Base-by-base conservation (phyloP, 2,888 invertebrate species). In the Pachymerium ferrugineum region DNA sequence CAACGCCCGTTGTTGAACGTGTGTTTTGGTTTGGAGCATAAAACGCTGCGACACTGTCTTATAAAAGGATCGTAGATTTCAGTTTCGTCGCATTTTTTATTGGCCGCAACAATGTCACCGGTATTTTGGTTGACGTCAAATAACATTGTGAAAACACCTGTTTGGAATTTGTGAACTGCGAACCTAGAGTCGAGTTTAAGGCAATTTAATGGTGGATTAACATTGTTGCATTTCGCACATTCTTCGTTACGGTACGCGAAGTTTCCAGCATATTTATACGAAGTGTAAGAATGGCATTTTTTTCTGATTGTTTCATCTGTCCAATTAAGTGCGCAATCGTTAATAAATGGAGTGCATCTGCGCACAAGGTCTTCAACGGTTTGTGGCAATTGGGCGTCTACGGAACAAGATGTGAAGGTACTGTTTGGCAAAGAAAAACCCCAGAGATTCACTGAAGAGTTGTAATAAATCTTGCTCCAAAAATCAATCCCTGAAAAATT, bases 211-310 rank as follows among this genome's bases (percentile, higher is more conserved):
- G 78, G 75, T 42, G 81, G 75, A 29, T 80, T 78, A 30, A 83
- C 81, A 47, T 81, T 79, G 77, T 84, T 84, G 77, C 85, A 85
- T 42, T 83, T 78, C 22, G 84, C 85, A 77, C 85, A 85, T 76
- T 85, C 84, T 0, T 81, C 80, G 77, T 85, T 85, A 73, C 83
- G 79, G 78, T 82, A 85, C 1, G 80, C 80, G 14, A 78, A 78
- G 19, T 79, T 78, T n/a, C 79, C 79, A 6, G 80, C 78, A 78
- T 83, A 84, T 14, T 83, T 82, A 19, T 81, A 78, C 3, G 82
- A 81, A 4, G 83, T 84, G 79, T 85, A 85, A 22, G 83, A 82
- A 73, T 80, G 79, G 76, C 85, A 85, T 73, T 77, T 74, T 4
- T 76, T 75, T 19, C 78, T 78, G 35, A 83, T 80, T 25, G 81